Base-by-base conservation (phyloP, 2,888 invertebrate genomes). In the Stratiomys singularior region DNA sequence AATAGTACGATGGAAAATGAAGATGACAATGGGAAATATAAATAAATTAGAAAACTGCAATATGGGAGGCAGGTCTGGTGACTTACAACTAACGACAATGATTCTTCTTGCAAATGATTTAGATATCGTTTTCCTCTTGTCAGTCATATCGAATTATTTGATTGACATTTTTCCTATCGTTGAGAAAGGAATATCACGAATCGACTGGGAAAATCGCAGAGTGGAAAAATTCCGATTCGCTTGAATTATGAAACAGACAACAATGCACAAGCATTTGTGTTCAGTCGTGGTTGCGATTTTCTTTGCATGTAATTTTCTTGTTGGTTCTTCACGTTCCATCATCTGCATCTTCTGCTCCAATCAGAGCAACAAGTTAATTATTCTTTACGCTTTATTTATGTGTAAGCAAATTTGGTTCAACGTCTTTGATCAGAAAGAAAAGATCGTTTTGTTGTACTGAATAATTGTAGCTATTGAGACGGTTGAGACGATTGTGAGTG, bases 141-240 rank as follows among this genome's bases (percentile, higher is more conserved):
- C 52, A 37, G 37, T 37, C 3, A 5, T 9, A 9, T 5, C 4
- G 52, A 52, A 52, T n/a, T 52, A 4, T 13, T 15, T 13, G 15
- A 52, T 52, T 52, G 52, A 18, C 7, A 52, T 52, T 52, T 52
- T 18, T 52, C n/a, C 52, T 9, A 18, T 3, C 15, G 15, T 9
- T 37, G 37, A 37, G 5, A 9, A 13, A 18, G 52, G 52, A 52
- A 52, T 9, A 52, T 52, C 18, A 37, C 3, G 52, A 52, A 52
- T 4, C 15, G 15, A 4, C 52, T 9, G 52, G 52, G 52, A 52
- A 52, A 52, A 9, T 13, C 37, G 52, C 18, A 4, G 52, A n/a
- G 18, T 52, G 52, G 46, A 47, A 46, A 69, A 47, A 47, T 47
- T 69, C 69, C 46, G 69, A 69, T 69, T 46, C 69, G 69, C 69